Evolutionary conservation across 2,888 invertebrate genomes (phyloP).

Genomic region (Ommatoiulus sabulosus): DNA sequence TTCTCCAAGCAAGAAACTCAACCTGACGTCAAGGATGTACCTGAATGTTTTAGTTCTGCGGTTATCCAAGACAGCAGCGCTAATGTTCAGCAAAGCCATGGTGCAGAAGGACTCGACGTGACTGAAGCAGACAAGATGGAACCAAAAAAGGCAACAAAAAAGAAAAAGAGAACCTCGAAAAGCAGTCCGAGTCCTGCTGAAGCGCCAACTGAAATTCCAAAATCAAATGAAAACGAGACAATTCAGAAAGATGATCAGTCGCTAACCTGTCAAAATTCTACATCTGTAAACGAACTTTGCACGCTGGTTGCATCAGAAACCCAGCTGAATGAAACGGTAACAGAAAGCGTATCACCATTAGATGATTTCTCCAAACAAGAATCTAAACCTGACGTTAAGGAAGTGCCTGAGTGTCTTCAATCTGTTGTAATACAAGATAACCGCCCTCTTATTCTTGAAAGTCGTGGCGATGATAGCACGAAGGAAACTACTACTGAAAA

Average conservation of each 20-base stretch:
- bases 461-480: not conserved
- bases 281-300: not conserved
- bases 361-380: not conserved
- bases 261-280: not conserved
- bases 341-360: not conserved
- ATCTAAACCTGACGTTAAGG: not conserved
- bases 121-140: not conserved
- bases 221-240: not conserved
- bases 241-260: not conserved
- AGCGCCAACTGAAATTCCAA: not conserved
- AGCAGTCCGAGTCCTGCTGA: not conserved
- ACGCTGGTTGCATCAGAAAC: not conserved
- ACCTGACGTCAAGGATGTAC: not conserved
- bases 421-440: not conserved
- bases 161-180: constrained; percentile 8
- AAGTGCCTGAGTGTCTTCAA: not conserved
- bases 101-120: too few species aligned
- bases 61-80: not conserved
- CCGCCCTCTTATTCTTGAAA: not conserved
- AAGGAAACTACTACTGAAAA: too few species aligned
- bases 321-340: not conserved
- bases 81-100: not conserved
- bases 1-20: not conserved
- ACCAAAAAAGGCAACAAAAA: not conserved
- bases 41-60: not conserved